Evolutionary conservation across 2,888 invertebrate genomes (phyloP).

Genomic region (Celastrina argiolus): DNA sequence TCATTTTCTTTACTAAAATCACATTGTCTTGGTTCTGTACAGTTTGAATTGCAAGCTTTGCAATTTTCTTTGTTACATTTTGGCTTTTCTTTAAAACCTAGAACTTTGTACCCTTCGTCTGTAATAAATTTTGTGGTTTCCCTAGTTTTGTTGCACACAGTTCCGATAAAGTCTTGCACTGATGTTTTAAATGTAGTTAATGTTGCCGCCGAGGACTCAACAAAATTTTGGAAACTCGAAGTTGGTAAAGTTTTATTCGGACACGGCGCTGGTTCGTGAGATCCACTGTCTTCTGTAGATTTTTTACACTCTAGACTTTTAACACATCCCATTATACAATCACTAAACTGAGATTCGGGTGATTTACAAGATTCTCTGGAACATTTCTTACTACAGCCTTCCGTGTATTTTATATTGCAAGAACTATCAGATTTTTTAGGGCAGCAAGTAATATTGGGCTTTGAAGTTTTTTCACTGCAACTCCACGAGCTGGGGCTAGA

Average conservation of each 20-base stretch:
- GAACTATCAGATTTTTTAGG: neutral
- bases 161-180: neutral
- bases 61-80: slow-evolving; percentile 33
- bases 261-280: neutral
- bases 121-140: neutral
- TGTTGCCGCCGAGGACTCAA: neutral
- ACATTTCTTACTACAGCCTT: neutral
- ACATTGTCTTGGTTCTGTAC: neutral
- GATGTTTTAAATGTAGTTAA: neutral
- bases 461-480: neutral
- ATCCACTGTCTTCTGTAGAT: neutral
- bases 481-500: too few relatives aligned
- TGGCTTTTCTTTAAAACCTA: slow-evolving; percentile 33
- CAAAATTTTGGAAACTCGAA: neutral
- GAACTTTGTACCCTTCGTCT: slow-evolving; percentile 21
- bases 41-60: slow-evolving; percentile 12
- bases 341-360: neutral
- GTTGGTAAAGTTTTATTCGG: neutral
- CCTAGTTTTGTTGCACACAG: neutral
- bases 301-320: neutral
- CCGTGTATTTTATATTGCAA: neutral
- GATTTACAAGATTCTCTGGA: neutral
- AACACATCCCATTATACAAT: neutral
- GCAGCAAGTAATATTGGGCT: neutral
- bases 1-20: neutral